Evolutionary conservation across 2,797 vertebrate genomes (phyloP), one percentile per base, ranked within the genome.

Genomic region (Bovichtus diacanthus): DNA sequence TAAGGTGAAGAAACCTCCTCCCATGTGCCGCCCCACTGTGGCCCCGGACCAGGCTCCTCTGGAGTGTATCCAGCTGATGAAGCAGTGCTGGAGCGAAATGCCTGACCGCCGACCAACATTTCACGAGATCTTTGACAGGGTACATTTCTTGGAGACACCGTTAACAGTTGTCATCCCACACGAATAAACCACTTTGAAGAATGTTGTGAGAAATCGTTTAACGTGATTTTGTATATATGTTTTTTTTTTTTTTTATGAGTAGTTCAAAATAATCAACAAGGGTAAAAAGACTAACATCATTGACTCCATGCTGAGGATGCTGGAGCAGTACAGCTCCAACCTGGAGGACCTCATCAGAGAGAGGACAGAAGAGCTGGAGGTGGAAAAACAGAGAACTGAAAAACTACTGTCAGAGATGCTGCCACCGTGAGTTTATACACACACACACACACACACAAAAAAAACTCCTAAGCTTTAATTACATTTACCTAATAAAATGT

Each of bases 41-140:
- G 94, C 96, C 47, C 95, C 96, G 0, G 96, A 97, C 85, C 96
- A 96, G 90, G 96, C 96, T 44, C 96, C 96, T 0, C 91, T 96
- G 70, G 95, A 97, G 84, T 97, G 96, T 66, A 97, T 97, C 83
- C 95, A 96, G 83, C 88, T 97, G 53, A 97, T 97, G 96, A 97
- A 96, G 81, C 96, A 96, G 83, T 97, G 96, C 82, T 97, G 96
- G 96, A 92, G 94, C n/a, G 96, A 97, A 74, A 84, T 88, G 64
- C 96, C 95, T 0, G 96, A 97, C 27, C 94, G 96, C 84, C 95
- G 96, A 67, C 96, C 95, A 0, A 55, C 77, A 23, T 96, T 97
- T 70, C 88, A 95, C 53, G 95, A 96, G 85, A 95, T 97, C 85
- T 96, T 96, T 82, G 95, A 96, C 90, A 94, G 95, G 93, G 96